Percentiles rank a stretch among this genome's conserved stretches.
These are phyloP conservation scores for Clinocottus analis DNA, from an alignment of 2,113 vertebrate genomes.

Conservation along the genomic window DNA sequence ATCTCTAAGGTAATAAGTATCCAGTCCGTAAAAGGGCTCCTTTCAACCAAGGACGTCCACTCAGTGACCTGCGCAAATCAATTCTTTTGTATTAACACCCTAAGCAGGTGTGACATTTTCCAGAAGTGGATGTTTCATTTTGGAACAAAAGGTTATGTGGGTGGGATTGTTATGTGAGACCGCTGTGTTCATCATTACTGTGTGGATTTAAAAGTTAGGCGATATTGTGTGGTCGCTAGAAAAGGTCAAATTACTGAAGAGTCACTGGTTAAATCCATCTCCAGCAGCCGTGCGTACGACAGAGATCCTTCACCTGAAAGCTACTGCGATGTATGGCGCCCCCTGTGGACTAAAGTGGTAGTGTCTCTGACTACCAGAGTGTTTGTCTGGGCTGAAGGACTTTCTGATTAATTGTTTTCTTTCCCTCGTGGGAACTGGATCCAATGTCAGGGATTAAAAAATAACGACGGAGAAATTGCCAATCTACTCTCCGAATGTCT, in stretches of 20 bases:
- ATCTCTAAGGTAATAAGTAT: background rate
- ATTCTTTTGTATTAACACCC: background rate
- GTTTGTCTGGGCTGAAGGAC: too few species aligned
- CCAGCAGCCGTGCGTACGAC: background rate
- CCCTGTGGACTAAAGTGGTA: too few species aligned
- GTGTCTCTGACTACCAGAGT: too few species aligned
- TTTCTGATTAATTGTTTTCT: too few species aligned
- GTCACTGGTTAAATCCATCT: too few species aligned
- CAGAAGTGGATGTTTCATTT: background rate
- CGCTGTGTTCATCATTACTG: background rate
- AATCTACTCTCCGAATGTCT: too few species aligned
- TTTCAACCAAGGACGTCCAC: background rate
- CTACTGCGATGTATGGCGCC: too few species aligned
- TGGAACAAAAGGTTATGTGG: conserved; percentile 11
- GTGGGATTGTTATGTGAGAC: background rate
- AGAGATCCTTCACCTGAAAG: too few species aligned
- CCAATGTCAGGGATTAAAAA: too few species aligned
- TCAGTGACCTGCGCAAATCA: background rate
- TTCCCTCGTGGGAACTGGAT: too few species aligned
- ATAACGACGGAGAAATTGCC: too few species aligned
- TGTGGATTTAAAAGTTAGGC: background rate
- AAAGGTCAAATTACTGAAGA: background rate
- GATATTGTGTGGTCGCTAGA: background rate
- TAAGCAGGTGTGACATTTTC: conserved; percentile 13
- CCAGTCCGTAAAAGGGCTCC: background rate